Base-by-base conservation (phyloP, 2,113 vertebrate species). In the Hippolais icterina region DNA sequence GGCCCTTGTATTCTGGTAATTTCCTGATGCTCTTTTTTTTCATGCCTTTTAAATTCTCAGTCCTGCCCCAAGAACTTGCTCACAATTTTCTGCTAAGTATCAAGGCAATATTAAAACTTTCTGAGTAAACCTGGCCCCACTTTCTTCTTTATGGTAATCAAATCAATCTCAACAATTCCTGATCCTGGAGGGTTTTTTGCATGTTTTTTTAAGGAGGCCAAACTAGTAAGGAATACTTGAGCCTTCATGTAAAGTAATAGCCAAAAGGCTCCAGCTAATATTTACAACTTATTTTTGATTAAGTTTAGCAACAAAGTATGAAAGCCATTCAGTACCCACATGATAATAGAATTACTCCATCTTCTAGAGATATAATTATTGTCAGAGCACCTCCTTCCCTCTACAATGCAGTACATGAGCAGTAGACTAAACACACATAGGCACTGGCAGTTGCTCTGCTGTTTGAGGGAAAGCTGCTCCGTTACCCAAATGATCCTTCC, bases 131-230 rank as follows among this genome's bases (percentile, higher is more conserved):
- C 8, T 60, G 10, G 8, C n/a, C 7, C 8, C 22, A 24, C 16
- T 83, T 76, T 53, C 5, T 61, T 53, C 15, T 82, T 84, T 75
- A 57, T 15, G 54, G 17, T 3, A 44, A 50, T 33, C 1, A 5
- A 88, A 66, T 54, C 1, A 46, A n/a, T 70, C 18, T 79, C 42
- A 54, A 6, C 13, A 90, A 5, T 47, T 74, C 22, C 17, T 27
- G 4, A 53, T 53, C 12, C 8, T 60, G 29, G 5, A 21, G 5
- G 5, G 0, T 8, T 53, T 70, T 83, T 54, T 9, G 21, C 2
- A 5, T 21, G 1, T 11, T 49, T 82, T 87, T 70, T 79, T 39
- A 66, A 57, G 35, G 44, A 80, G 8, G 9, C 12, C 5, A 7
- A 71, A 87, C 12, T 9, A 28, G 4, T n/a, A 15, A 71, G 31